Evolutionary conservation across 2,113 vertebrate genomes (phyloP), one percentile per base, ranked within the genome.

Genomic region (Catharus minimus): DNA sequence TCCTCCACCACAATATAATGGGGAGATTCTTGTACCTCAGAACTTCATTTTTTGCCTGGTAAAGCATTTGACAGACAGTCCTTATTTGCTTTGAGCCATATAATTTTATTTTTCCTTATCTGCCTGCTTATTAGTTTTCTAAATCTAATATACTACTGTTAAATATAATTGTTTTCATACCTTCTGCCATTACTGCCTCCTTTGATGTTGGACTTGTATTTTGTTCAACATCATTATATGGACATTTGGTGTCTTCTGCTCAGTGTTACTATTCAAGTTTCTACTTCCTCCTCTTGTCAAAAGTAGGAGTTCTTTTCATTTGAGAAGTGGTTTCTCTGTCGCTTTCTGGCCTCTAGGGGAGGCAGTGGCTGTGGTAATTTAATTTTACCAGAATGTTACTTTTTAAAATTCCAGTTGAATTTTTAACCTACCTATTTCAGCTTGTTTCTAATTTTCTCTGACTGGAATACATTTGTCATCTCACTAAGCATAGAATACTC

Each of bases 1-100:
- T 20, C 21, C 7, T 49, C 9, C 0, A 1, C 11, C 21, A 14
- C 10, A 36, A 7, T 1, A 7, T 44, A 14, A 28, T 58, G 23
- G 7, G 23, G 44, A 64, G 13, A 65, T 56, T 69, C 11, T 75
- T 89, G 47, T 10, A n/a, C 10, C 19, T 76, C 53, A 72, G 47
- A 67, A 44, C 17, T 86, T 55, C 0, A 16, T 69, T 14, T 39
- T 49, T 28, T 50, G 19, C 1, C 0, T 58, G 50, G 15, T 38
- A 58, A 67, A 24, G 15, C 13, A 19, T 61, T 56, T 71, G 24
- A 33, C 27, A 39, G 52, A 53, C 10, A 62, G 5, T 71, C 17
- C 18, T 91, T 52, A 28, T 10, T 75, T 49, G 16, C 58, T 77
- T 81, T 32, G 47, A 52, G 9, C 27, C 7, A 21, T 22, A 11